A percentile compares a stretch with the other conserved stretches of the same genome.
Evolutionary conservation across 2,888 invertebrate species (phyloP).

Genomic region (Branchellion lobata): DNA sequence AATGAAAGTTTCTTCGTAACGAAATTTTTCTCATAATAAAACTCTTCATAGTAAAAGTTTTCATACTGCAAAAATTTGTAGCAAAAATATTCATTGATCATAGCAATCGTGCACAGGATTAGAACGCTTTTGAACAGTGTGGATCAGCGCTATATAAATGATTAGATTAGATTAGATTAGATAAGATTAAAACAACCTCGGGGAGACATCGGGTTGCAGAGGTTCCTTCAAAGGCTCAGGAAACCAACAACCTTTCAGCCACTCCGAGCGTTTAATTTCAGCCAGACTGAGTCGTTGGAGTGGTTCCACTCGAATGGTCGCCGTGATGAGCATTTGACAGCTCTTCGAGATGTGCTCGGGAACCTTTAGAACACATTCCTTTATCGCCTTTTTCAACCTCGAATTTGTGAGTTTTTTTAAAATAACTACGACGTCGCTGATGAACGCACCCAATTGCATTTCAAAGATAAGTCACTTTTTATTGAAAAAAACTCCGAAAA

Average conservation of each 20-base stretch:
- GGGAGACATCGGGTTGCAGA: constrained; percentile 6
- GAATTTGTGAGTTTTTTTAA: too few relatives aligned
- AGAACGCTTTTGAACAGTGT: too few relatives aligned
- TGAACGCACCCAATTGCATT: not conserved
- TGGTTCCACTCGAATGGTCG: constrained; percentile 61
- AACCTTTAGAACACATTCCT: constrained; percentile 68
- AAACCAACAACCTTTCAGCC: constrained; percentile 65
- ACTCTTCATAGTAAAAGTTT: too few relatives aligned
- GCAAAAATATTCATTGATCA: too few relatives aligned
- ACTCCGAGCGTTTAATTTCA: constrained; percentile 65
- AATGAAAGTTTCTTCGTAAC: too few relatives aligned
- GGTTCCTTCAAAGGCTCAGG: constrained; percentile 59
- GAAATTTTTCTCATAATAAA: too few relatives aligned
- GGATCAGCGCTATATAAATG: too few relatives aligned
- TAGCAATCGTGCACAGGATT: too few relatives aligned
- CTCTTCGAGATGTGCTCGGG: constrained; percentile 60
- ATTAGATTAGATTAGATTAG: too few relatives aligned
- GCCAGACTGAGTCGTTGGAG: constrained; percentile 61
- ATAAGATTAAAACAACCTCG: too few relatives aligned
- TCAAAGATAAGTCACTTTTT: constrained; percentile 7
- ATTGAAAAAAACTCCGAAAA: not conserved
- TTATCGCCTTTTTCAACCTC: constrained; percentile 69
- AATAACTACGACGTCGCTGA: too few relatives aligned
- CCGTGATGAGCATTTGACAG: constrained; percentile 61
- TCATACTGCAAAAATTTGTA: too few relatives aligned